Percentiles rank a stretch among this genome's conserved stretches.
Conservation (phyloP, 2,888 invertebrate species). For the Amblyteles armatorius region DNA sequence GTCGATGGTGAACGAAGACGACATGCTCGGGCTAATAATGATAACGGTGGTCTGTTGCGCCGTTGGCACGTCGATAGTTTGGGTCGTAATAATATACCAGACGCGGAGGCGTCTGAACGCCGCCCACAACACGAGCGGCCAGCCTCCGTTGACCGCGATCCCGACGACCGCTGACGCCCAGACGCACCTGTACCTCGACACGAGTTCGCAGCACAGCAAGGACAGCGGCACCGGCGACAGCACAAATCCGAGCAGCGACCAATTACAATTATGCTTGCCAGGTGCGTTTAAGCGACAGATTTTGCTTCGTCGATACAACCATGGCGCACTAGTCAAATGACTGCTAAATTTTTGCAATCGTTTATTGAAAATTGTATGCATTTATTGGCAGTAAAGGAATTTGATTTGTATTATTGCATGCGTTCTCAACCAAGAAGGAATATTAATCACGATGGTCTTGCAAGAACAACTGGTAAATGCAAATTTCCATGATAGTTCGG, state of each 20-base stretch:
- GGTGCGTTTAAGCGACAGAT: slow-evolving; percentile 71
- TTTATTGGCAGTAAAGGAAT: too few relatives aligned
- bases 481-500: too few relatives aligned
- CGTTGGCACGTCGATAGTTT: slow-evolving; percentile 95
- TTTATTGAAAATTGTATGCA: too few relatives aligned
- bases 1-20: slow-evolving; percentile 88
- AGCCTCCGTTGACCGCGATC: slow-evolving; percentile 84
- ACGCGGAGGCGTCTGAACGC: slow-evolving; percentile 89
- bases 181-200: slow-evolving; percentile 87
- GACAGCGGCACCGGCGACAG: slow-evolving; percentile 94
- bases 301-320: background rate
- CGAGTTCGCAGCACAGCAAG: slow-evolving; percentile 91
- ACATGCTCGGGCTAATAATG: slow-evolving; percentile 94
- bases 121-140: slow-evolving; percentile 85
- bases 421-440: background rate
- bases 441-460: too few relatives aligned
- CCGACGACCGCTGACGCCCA: slow-evolving; percentile 74
- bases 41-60: slow-evolving; percentile 96
- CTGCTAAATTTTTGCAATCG: too few relatives aligned
- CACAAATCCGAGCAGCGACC: slow-evolving; percentile 90
- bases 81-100: slow-evolving; percentile 96
- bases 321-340: too few relatives aligned
- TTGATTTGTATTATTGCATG: too few relatives aligned
- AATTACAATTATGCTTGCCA: slow-evolving; percentile 84
- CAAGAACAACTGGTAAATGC: too few relatives aligned